A percentile compares a stretch with the other conserved stretches of the same genome.
Evolutionary conservation across 2,888 invertebrate genomes (phyloP).

Genomic region (Cheilosia variabilis): DNA sequence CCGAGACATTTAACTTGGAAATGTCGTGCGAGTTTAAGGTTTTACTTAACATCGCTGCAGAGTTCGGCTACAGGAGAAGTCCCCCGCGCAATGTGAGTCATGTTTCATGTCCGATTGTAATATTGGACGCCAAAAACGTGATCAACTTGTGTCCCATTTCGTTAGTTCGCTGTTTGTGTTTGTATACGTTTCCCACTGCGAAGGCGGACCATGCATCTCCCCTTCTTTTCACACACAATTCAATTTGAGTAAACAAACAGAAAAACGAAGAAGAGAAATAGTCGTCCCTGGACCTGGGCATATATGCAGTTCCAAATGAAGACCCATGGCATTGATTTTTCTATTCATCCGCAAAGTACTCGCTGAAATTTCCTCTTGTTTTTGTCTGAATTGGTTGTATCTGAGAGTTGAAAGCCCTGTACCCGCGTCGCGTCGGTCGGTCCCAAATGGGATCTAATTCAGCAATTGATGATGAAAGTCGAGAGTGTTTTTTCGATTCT

Average conservation of each 20-base stretch:
- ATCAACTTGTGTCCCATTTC: constrained; percentile 76
- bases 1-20: constrained; percentile 56
- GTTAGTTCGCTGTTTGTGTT: constrained; percentile 63
- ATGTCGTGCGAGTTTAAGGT: constrained; percentile 71
- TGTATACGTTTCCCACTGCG: constrained; percentile 10
- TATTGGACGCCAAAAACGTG: constrained; percentile 75
- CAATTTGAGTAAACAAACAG: constrained; percentile 63
- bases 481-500: constrained; percentile 71
- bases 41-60: constrained; percentile 42
- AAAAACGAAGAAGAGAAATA: neutral
- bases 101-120: constrained; percentile 75
- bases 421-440: neutral
- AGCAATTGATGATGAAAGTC: constrained; percentile 75
- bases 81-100: constrained; percentile 67
- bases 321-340: constrained; percentile 69
- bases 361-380: constrained; percentile 8
- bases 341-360: constrained; percentile 15
- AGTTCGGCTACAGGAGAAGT: neutral
- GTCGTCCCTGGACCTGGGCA: neutral
- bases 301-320: constrained; percentile 47
- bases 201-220: constrained; percentile 30
- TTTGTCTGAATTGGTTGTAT: constrained; percentile 21
- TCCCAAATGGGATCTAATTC: constrained; percentile 71
- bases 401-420: constrained; percentile 10
- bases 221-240: constrained; percentile 72